Conservation (phyloP, 1,140 invertebrate genomes). For the Nebria ingens region DNA sequence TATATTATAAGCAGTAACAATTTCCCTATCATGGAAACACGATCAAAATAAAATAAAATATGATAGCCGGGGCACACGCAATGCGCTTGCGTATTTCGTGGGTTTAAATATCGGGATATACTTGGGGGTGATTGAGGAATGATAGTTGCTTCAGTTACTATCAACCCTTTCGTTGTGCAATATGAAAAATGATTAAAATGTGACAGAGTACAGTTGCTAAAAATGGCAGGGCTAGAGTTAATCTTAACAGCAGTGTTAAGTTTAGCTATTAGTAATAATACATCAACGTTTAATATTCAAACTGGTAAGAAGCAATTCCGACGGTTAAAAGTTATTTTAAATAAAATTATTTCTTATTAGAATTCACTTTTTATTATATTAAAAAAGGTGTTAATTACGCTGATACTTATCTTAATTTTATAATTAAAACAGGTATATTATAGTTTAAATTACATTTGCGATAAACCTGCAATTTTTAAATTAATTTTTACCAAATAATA, state of each 20-base stretch:
- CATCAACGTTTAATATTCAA: neutral
- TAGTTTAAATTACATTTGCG: too few species aligned
- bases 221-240: neutral
- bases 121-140: neutral
- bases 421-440: too few species aligned
- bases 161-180: neutral
- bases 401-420: too few species aligned
- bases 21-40: neutral
- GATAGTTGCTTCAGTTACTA: neutral
- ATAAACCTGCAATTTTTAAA: too few species aligned
- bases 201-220: neutral
- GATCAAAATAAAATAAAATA: neutral
- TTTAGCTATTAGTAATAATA: conserved; percentile 3
- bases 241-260: neutral
- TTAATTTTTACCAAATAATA: too few species aligned
- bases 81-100: neutral
- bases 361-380: too few species aligned
- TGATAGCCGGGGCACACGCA: too few species aligned
- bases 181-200: neutral
- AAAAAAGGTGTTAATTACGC: too few species aligned
- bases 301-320: too few species aligned
- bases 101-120: neutral
- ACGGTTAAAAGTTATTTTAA: too few species aligned
- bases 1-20: too few species aligned
- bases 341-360: too few species aligned